Percentiles rank a stretch among this genome's conserved stretches.
phyloP scores from a whole-genome alignment of 2,888 invertebrate genomes.

The Eristalinus sepulchralis region DNA sequence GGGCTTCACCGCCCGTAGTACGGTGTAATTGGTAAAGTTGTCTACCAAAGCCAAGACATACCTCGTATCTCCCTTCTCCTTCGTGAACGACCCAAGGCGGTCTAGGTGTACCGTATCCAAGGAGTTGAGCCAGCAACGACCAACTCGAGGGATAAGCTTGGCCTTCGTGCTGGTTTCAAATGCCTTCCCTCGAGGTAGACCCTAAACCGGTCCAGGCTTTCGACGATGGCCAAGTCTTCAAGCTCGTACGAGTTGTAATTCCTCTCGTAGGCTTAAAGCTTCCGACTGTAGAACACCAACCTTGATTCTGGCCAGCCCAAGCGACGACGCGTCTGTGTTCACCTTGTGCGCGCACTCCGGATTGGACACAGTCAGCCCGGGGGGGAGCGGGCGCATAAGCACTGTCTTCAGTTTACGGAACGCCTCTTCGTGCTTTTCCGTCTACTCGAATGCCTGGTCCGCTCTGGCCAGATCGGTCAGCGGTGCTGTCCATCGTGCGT shows the following conservation, averaged over 20 bases:
- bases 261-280: slow-evolving; percentile 1
- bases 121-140: slow-evolving; percentile 74
- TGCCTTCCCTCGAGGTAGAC: slow-evolving; percentile 19
- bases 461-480: not conserved
- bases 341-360: not conserved
- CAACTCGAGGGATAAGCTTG: slow-evolving; percentile 81
- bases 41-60: not conserved
- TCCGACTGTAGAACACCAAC: not conserved
- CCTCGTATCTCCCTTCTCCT: not conserved
- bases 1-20: not conserved
- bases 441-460: not conserved
- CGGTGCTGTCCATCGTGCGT: not conserved
- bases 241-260: slow-evolving; percentile 31
- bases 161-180: not conserved
- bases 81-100: not conserved
- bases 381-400: too few relatives aligned
- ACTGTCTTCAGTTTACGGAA: not conserved
- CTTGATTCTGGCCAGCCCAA: not conserved
- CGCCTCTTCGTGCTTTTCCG: not conserved
- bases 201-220: not conserved
- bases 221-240: slow-evolving; percentile 25
- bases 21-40: not conserved
- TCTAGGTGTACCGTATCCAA: not conserved
- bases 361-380: not conserved
- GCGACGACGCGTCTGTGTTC: not conserved